Evolutionary conservation across 2,797 vertebrate genomes (phyloP), one percentile per base, ranked within the genome.

Genomic region (Gambelia wislizenii): DNA sequence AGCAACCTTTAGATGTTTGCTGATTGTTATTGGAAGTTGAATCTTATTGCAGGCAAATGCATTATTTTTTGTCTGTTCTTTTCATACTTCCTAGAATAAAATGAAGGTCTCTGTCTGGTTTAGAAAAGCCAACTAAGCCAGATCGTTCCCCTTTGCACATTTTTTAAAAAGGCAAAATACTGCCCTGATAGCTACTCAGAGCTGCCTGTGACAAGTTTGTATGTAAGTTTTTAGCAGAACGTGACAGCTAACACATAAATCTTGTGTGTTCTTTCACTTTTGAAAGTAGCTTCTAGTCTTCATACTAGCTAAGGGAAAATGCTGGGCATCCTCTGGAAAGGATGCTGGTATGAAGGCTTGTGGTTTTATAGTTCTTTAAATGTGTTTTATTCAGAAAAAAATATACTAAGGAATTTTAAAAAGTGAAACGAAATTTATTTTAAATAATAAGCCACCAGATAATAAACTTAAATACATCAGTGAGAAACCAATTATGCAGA

Each of bases 61-160:
- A 83, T 30, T 70, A 0, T 54, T 44, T 92, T 95, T 97, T 97
- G 97, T 95, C 96, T 92, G 27, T 89, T 4, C 0, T 80, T 67
- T 84, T 96, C 96, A 96, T 96, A 64, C 91, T 95, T 97, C 97
- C 97, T 96, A 96, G 94, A 96, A 88, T 83, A 94, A 97, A 93
- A 64, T 89, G 96, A 96, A 96, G 97, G 96, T 95, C 96, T 98
- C 97, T 97, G 96, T 96, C 96, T 95, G 95, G 88, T 95, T 96
- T 96, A 92, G 92, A 70, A 90, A 75, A 97, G 96, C 47, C 20
- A 59, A 0, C 96, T 95, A 86, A 95, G 93, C 79, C 59, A 3
- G 96, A 95, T 97, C 95, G 94, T 97, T 97, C 97, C 96, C 94
- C 95, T 97, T 96, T 96, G 54, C 33, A 97, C 95, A 97, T 0